These are phyloP conservation scores for Agapostemon virescens DNA, from an alignment of 2,888 invertebrate genomes.

Conservation along the genomic window DNA sequence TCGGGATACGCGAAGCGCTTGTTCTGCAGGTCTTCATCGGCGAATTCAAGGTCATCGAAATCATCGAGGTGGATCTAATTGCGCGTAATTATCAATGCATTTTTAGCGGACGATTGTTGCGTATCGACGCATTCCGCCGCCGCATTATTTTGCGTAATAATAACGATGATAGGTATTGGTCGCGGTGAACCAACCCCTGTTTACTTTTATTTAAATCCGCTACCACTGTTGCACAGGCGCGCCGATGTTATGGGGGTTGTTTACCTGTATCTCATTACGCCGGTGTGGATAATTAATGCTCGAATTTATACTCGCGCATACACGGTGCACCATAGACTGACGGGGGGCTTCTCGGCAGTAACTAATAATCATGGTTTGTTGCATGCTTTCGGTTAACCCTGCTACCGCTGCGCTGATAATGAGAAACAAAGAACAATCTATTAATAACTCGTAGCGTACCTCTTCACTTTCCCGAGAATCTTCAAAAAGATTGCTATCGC, in stretches of 20 bases:
- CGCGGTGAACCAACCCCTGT: background rate
- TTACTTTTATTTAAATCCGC: slow-evolving; percentile 1
- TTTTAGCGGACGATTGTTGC: background rate
- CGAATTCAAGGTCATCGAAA: background rate
- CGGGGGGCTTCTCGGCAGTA: background rate
- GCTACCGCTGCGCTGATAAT: background rate
- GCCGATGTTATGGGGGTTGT: background rate
- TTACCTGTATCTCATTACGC: slow-evolving; percentile 12
- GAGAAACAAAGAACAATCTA: background rate
- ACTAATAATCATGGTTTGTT: slow-evolving; percentile 11
- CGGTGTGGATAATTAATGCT: slow-evolving; percentile 8
- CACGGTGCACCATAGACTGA: background rate
- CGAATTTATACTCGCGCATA: background rate
- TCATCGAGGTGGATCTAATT: background rate
- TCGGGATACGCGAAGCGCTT: too few species aligned
- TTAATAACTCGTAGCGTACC: background rate
- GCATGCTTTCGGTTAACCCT: slow-evolving; percentile 1
- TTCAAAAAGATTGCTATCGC: background rate
- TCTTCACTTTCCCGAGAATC: background rate
- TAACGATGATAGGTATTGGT: slow-evolving; percentile 5
- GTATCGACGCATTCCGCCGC: background rate
- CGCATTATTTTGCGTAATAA: slow-evolving; percentile 5
- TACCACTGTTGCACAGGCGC: background rate
- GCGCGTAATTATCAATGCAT: background rate
- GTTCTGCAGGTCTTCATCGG: too few species aligned